phyloP scores from a whole-genome alignment of 2,888 invertebrate genomes.

The Seira sanloemensis region DNA sequence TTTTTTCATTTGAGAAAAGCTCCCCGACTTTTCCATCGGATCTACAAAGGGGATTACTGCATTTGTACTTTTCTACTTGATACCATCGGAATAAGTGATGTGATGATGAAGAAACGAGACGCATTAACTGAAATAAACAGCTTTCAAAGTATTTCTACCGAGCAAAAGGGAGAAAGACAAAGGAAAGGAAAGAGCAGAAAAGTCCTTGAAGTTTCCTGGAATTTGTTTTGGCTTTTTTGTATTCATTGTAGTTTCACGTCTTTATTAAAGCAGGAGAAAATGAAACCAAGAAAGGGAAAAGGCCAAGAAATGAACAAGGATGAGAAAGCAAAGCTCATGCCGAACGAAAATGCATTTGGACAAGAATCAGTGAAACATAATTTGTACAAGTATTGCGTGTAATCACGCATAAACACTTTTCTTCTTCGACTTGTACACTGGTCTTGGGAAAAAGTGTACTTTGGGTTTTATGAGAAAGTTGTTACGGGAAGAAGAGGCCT shows the following conservation, averaged over 20 bases:
- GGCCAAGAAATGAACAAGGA: conserved; percentile 28
- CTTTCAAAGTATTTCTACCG: conserved; percentile 10
- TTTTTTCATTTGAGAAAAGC: neutral
- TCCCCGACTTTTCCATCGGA: conserved; percentile 11
- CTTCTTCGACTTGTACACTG: neutral
- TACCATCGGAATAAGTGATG: conserved; percentile 37
- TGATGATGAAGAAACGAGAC: neutral
- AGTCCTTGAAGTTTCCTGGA: conserved; percentile 56
- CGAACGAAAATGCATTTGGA: conserved; percentile 8
- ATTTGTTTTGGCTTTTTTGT: conserved; percentile 50
- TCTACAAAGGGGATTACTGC: conserved; percentile 47
- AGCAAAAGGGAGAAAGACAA: conserved; percentile 15
- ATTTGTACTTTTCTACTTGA: conserved; percentile 56
- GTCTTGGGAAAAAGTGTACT: no score
- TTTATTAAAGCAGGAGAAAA: conserved; percentile 48
- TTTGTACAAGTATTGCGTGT: conserved; percentile 7
- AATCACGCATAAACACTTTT: conserved; percentile 16
- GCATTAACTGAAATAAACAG: conserved; percentile 32
- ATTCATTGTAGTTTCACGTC: conserved; percentile 43
- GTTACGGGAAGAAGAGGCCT: no score
- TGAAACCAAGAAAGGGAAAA: conserved; percentile 33
- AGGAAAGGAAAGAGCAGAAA: conserved; percentile 24
- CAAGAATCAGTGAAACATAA: conserved; percentile 16
- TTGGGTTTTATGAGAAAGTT: no score
- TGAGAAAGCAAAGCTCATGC: neutral